A percentile compares a stretch with the other conserved stretches of the same genome.
phyloP scores from a whole-genome alignment of 2,888 invertebrate genomes.

The Microctonus hyperodae region DNA sequence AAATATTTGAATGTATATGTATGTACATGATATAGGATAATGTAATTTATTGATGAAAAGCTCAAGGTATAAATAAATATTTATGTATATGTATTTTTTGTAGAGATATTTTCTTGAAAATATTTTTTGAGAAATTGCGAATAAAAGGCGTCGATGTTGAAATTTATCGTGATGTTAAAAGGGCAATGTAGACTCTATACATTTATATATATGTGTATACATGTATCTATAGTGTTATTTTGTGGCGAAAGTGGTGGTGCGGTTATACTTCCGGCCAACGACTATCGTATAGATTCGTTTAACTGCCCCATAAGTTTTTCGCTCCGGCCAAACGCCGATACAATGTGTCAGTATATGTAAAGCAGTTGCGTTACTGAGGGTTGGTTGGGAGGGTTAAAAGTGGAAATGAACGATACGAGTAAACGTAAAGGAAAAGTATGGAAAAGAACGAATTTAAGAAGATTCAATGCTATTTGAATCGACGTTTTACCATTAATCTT shows the following conservation, averaged over 20 bases:
- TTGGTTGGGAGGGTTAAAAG: not conserved
- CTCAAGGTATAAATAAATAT: not conserved
- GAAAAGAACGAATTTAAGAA: constrained; percentile 6
- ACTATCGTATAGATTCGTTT: constrained; percentile 49
- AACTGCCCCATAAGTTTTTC: constrained; percentile 52
- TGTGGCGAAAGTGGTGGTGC: constrained; percentile 9
- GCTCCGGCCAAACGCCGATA: constrained; percentile 25
- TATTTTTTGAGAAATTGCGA: not conserved
- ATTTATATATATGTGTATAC: too few relatives aligned
- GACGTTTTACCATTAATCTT: constrained; percentile 4
- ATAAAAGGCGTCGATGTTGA: not conserved
- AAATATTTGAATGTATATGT: too few relatives aligned
- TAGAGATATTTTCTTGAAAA: not conserved
- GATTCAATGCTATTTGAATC: constrained; percentile 13
- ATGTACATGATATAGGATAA: not conserved
- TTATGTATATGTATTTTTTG: not conserved
- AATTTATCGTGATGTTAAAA: constrained; percentile 30
- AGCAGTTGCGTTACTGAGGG: constrained; percentile 35
- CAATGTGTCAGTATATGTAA: constrained; percentile 43
- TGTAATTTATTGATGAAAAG: too few relatives aligned
- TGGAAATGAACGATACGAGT: not conserved
- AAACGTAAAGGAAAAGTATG: constrained; percentile 14
- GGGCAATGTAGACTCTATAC: constrained; percentile 17
- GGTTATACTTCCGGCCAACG: constrained; percentile 35
- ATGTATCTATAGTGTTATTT: not conserved